phyloP scores from a whole-genome alignment of 1,140 invertebrate species.

The Nasonia longicornis region DNA sequence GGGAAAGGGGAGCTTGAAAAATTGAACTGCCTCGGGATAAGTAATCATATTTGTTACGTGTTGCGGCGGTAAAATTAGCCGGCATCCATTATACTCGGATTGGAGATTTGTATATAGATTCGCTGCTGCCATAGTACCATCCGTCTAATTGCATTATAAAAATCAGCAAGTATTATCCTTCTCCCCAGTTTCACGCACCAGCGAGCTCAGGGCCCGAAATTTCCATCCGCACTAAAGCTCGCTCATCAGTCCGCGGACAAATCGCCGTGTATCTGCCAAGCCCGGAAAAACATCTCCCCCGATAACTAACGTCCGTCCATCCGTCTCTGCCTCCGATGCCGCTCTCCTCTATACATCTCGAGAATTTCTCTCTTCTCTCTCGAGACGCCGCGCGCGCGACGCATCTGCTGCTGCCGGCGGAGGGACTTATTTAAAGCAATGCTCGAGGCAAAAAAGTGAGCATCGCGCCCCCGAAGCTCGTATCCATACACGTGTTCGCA shows the following conservation, averaged over 20 bases:
- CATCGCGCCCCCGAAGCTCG: not conserved
- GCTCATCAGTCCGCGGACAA: not conserved
- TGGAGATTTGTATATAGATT: too few species aligned
- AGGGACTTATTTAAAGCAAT: not conserved
- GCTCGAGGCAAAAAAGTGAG: slow-evolving; percentile 8
- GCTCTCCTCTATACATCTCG: not conserved
- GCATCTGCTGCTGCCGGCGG: too few species aligned
- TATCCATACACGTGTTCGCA: not conserved
- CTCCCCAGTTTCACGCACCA: too few species aligned
- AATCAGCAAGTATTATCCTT: too few species aligned
- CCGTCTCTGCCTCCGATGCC: not conserved
- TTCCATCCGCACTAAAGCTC: not conserved
- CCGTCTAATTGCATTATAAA: too few species aligned
- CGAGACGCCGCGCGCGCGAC: not conserved
- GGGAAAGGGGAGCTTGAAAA: not conserved
- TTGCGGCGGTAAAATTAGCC: too few species aligned
- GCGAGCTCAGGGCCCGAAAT: not conserved
- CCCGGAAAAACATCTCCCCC: not conserved
- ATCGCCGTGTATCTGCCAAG: not conserved
- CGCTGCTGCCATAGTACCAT: too few species aligned
- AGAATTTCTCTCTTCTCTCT: not conserved
- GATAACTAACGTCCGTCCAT: slow-evolving; percentile 4
- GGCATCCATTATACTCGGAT: too few species aligned
- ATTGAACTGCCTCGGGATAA: not conserved
- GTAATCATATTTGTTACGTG: too few species aligned